A percentile compares a stretch with the other conserved stretches of the same genome.
Evolutionary conservation across 1,140 invertebrate species (phyloP).

Genomic region (Brachionus rubens): DNA sequence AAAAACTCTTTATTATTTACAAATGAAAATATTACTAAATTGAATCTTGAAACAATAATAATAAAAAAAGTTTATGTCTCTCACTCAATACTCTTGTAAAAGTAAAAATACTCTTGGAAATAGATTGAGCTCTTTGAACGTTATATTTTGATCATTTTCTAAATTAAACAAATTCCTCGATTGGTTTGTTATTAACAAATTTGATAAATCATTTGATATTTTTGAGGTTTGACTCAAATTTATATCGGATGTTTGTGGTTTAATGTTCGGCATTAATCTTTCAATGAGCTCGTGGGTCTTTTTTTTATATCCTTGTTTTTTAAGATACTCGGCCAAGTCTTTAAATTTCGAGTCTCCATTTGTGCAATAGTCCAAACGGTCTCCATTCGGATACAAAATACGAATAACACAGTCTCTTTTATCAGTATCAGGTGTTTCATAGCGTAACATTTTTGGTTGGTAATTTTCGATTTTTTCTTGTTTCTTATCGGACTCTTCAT

Average conservation of each 20-base stretch:
- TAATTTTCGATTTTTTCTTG: neutral
- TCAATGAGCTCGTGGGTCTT: constrained; percentile 22
- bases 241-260: neutral
- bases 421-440: neutral
- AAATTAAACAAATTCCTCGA: constrained; percentile 22
- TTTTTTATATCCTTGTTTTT: constrained; percentile 23
- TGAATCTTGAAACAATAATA: no score
- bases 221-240: constrained; percentile 26
- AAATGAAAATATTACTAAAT: neutral
- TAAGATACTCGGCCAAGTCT: neutral
- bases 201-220: constrained; percentile 30
- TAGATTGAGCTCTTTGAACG: constrained; percentile 28
- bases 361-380: constrained; percentile 10
- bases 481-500: neutral
- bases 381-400: constrained; percentile 23
- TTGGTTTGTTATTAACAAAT: constrained; percentile 30
- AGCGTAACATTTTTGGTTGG: constrained; percentile 12
- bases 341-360: constrained; percentile 38
- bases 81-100: constrained; percentile 22
- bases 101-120: constrained; percentile 44
- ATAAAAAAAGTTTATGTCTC: no score
- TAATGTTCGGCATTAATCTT: constrained; percentile 17
- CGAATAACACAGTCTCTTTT: constrained; percentile 34
- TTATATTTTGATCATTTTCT: neutral
- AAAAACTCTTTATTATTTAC: no score